These are phyloP conservation scores for Microctonus brassicae DNA, from an alignment of 2,888 invertebrate genomes.

Conservation along the genomic window DNA sequence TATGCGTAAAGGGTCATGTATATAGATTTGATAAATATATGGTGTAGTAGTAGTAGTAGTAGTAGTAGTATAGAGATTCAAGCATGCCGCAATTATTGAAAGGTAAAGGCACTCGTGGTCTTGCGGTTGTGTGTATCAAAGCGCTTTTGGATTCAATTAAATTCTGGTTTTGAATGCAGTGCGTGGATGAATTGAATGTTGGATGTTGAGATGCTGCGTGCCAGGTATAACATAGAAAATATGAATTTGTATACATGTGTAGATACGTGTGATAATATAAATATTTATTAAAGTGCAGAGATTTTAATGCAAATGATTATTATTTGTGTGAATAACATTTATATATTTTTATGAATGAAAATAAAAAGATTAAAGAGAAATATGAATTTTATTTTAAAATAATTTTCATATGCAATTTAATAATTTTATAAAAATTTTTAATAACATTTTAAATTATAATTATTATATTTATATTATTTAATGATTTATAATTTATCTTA, in stretches of 20 bases:
- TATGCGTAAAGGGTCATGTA: not conserved
- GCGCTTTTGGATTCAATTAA: conserved; percentile 3
- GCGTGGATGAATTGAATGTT: conserved; percentile 1
- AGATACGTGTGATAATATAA: not conserved
- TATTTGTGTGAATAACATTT: not conserved
- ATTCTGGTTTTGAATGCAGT: conserved; percentile 1
- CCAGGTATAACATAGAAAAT: not conserved
- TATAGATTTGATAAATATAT: not conserved
- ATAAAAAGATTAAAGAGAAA: not conserved
- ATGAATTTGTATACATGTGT: not conserved
- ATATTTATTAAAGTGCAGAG: not conserved
- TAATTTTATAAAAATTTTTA: not conserved
- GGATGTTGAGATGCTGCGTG: not conserved
- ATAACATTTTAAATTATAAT: not conserved
- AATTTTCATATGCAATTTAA: not conserved
- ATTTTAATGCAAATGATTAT: not conserved
- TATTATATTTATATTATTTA: not conserved
- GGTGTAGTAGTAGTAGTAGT: too few relatives aligned
- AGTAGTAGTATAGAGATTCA: not conserved
- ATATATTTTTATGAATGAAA: not conserved
- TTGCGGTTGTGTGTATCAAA: conserved; percentile 3
- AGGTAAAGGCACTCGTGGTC: conserved; percentile 1
- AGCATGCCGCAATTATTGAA: not conserved
- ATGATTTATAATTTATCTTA: not conserved
- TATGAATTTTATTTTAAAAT: not conserved